Evolutionary conservation across 2,797 vertebrate genomes (phyloP).

Genomic region (Labroides dimidiatus): DNA sequence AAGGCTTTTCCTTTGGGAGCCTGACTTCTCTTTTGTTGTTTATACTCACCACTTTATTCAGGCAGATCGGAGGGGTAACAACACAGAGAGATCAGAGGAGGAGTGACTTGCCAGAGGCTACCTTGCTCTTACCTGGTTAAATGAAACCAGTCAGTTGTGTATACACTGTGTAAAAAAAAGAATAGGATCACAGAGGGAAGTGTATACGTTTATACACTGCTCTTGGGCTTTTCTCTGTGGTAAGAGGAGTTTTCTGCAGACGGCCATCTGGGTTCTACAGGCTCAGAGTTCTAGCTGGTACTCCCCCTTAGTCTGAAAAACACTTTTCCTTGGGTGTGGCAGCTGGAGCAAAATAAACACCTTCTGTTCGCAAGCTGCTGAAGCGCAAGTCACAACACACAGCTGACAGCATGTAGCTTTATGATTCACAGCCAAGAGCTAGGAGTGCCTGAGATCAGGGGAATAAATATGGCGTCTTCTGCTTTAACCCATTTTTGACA

Average conservation of each 20-base stretch:
- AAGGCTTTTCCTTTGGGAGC: conserved; percentile 61
- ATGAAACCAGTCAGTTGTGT: conserved; percentile 51
- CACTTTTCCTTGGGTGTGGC: conserved; percentile 85
- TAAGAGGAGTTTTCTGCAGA: conserved; percentile 48
- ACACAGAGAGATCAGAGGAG: conserved; percentile 62
- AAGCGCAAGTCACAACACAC: conserved; percentile 85
- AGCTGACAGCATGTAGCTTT: conserved; percentile 75
- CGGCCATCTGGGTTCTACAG: conserved; percentile 49
- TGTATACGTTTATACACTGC: conserved; percentile 10
- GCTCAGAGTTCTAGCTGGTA: conserved; percentile 46
- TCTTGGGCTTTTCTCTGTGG: conserved; percentile 34
- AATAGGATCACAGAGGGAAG: conserved; percentile 31
- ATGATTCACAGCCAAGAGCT: conserved; percentile 74
- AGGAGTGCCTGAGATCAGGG: conserved; percentile 73
- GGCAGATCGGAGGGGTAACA: conserved; percentile 29
- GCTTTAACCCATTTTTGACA: conserved; percentile 40
- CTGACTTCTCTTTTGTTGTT: conserved; percentile 67
- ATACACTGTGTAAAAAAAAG: conserved; percentile 17
- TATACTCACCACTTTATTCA: conserved; percentile 60
- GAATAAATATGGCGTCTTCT: conserved; percentile 50
- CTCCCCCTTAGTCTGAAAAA: conserved; percentile 76
- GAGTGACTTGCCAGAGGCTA: conserved; percentile 41
- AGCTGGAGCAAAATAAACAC: conserved; percentile 83
- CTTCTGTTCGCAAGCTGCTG: conserved; percentile 80
- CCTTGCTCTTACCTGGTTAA: conserved; percentile 53